Evolutionary conservation across 1,140 invertebrate species (phyloP), one percentile per base, ranked within the genome.

Genomic region (Atta texana): DNA sequence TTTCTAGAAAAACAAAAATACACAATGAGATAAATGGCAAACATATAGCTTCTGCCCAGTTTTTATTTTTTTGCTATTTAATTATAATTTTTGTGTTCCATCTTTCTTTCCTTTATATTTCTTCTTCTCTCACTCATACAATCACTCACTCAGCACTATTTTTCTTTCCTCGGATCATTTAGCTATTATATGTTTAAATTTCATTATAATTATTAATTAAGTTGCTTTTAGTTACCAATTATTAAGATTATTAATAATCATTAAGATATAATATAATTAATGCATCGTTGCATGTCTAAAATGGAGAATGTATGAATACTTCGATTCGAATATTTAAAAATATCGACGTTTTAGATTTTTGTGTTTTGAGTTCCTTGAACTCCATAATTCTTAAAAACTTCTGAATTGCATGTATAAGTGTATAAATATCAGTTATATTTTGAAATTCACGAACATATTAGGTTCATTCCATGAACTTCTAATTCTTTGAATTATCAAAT

Each of bases 181-280:
- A 93, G 91, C 88, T 87, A 85, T 92, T 92, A 91, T 87, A 92
- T 89, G 91, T 85, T 89, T 91, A 92, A 87, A 90, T 92, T 90
- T 72, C 71, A 82, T 74, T 66, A 82, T 88, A 85, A 81, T 76
- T 51, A 80, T 85, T 69, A 76, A 63, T 39, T 74, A 87, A 74
- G 61, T 87, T 44, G 34, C 72, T 71, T 74, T 89, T 78, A 24
- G 71, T 91, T 92, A 92, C 91, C 89, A 87, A 89, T 93, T 89
- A 85, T 93, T 93, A 92, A 93, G 93, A 93, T 94, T 94, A 94
- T 93, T 94, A 93, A 90, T 93, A 94, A 93, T 92, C 89, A 90
- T 94, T 94, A 93, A 88, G 93, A 92, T 94, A 94, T 92, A 92
- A 94, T 93, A 93, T 92, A 92, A 89, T 92, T 92, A 91, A 92